Percentiles rank a stretch among this genome's conserved stretches.
Conservation (phyloP, 2,888 invertebrate species). For the Idaea straminata region DNA sequence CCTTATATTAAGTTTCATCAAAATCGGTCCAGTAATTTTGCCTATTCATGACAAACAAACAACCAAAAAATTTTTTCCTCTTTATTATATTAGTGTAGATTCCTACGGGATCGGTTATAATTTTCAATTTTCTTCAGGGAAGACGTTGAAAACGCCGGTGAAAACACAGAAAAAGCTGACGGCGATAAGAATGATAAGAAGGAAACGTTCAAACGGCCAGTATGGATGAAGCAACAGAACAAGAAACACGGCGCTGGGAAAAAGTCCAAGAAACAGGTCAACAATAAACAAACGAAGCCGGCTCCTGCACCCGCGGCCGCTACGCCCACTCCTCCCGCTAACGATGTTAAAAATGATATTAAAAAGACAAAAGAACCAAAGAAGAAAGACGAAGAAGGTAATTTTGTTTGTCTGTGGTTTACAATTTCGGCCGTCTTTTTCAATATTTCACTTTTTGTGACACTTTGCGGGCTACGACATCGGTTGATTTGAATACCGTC, state of each 20-base stretch:
- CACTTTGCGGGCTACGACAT: no score
- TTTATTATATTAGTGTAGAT: no score
- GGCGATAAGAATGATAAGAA: slow-evolving; percentile 73
- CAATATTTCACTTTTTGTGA: not conserved
- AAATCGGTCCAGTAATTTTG: no score
- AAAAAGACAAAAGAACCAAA: slow-evolving; percentile 67
- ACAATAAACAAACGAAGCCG: slow-evolving; percentile 44
- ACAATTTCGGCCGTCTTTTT: not conserved
- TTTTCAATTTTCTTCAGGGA: no score
- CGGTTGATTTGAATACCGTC: no score
- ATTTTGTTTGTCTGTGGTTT: not conserved
- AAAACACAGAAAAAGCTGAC: slow-evolving; percentile 63
- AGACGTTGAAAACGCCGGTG: slow-evolving; percentile 77
- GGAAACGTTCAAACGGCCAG: slow-evolving; percentile 83
- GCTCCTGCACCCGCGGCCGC: slow-evolving; percentile 36
- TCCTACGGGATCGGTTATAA: no score
- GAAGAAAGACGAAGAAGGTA: slow-evolving; percentile 59
- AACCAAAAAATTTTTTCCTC: no score
- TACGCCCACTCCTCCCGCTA: slow-evolving; percentile 42
- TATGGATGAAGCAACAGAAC: slow-evolving; percentile 49
- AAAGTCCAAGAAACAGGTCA: slow-evolving; percentile 48
- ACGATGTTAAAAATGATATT: slow-evolving; percentile 46
- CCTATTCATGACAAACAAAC: no score
- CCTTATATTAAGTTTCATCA: no score
- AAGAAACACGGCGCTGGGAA: slow-evolving; percentile 56